Evolutionary conservation across 2,113 vertebrate species (phyloP), one percentile per base, ranked within the genome.

Genomic region (Marcusenius ussheri): DNA sequence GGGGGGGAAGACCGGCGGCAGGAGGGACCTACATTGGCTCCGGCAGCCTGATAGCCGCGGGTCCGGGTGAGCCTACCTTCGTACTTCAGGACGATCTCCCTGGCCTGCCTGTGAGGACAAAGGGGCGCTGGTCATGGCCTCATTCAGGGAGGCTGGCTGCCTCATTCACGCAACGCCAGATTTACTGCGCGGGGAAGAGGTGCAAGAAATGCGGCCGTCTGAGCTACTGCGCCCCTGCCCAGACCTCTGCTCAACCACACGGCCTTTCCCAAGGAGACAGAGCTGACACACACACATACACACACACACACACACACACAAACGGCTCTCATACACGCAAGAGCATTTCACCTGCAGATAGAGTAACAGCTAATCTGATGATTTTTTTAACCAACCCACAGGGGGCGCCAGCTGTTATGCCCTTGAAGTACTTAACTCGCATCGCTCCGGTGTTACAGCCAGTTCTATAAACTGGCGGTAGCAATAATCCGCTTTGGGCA

Each of bases 51-150:
- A 94, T 99, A 99, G 0, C 98, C 98, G 83, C 98, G 96, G 0
- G 98, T 99, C 92, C 98, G 96, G 0, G 98, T 99, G 90, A 99
- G 95, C 42, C 97, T 95, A 77, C 98, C 98, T 92, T 99, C 98
- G 0, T 98, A 99, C 93, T 96, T 97, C 70, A 99, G 93, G 39
- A 99, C 98, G 2, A 98, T 97, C 93, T 98, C 97, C 94, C 98
- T 97, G 0, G 98, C 98, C 90, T 98, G 97, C 66, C 98, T 99
- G 95, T 10, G n/a, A 19, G 45, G 90, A 80, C 88, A 92, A 1
- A 93, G 0, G n/a, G 45, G 45, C 50, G 21, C 27, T 7, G n/a
- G 85, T 87, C 47, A 53, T 50, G 85, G 15, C 27, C 85, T 53
- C 27, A 53, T 17, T 56, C 9, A 50, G 83, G 45, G 10, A 47